phyloP scores from a whole-genome alignment of 2,888 invertebrate genomes.

The Dynastes hyllus region DNA sequence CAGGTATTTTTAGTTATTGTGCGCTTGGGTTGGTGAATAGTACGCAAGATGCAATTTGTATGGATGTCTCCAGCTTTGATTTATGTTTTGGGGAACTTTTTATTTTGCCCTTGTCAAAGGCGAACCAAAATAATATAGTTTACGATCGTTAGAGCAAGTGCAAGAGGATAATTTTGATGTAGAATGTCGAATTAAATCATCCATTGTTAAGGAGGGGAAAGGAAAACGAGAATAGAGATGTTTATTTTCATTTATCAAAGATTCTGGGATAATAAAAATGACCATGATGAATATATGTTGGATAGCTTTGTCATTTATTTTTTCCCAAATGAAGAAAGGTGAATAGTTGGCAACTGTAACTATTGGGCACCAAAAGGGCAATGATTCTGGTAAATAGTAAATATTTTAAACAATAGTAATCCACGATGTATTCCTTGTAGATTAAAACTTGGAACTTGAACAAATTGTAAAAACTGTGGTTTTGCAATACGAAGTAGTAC shows the following conservation, averaged over 20 bases:
- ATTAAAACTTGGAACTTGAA: too few relatives aligned
- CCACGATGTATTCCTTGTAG: too few relatives aligned
- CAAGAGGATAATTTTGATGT: neutral
- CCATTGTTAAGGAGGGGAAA: slow-evolving; percentile 12
- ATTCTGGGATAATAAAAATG: neutral
- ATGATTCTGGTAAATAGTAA: too few relatives aligned
- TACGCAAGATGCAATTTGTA: slow-evolving; percentile 21
- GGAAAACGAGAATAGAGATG: neutral
- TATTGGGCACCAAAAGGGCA: too few relatives aligned
- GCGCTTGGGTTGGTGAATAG: neutral
- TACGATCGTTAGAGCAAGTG: slow-evolving; percentile 15
- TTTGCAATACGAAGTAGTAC: too few relatives aligned
- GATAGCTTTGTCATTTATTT: too few relatives aligned
- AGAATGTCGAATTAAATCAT: slow-evolving; percentile 6
- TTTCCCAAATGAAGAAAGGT: too few relatives aligned
- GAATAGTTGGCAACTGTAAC: too few relatives aligned
- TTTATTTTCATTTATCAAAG: neutral
- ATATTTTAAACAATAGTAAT: too few relatives aligned
- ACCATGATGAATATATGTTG: too few relatives aligned
- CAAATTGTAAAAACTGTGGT: too few relatives aligned
- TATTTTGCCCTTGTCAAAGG: slow-evolving; percentile 20
- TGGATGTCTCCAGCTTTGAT: slow-evolving; percentile 14
- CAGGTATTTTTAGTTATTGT: slow-evolving; percentile 41
- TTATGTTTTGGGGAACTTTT: slow-evolving; percentile 17
- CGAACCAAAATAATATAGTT: slow-evolving; percentile 9